Percentiles rank a stretch among this genome's conserved stretches.
Conservation (phyloP, 53 echinoderm and acorn worm species). For the Patiria pectinifera region DNA sequence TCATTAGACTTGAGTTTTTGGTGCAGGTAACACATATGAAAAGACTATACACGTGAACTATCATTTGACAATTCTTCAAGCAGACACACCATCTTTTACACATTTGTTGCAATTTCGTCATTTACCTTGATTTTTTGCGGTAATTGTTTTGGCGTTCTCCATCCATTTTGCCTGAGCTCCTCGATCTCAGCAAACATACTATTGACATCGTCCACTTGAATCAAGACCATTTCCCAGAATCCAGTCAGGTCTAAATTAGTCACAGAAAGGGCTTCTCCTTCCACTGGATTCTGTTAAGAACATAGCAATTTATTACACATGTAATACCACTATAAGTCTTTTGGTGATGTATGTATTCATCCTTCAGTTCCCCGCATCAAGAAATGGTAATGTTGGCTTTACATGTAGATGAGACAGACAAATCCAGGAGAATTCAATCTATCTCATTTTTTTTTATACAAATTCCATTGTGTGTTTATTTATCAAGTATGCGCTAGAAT, state of each 20-base stretch:
- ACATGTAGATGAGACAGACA: too few relatives aligned
- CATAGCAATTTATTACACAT: not conserved
- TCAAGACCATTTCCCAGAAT: conserved; percentile 99
- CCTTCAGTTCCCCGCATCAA: not conserved
- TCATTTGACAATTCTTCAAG: too few relatives aligned
- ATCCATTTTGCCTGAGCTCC: conserved; percentile 81
- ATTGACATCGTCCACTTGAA: conserved; percentile 97
- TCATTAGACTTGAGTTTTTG: too few relatives aligned
- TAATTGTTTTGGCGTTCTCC: conserved; percentile 76
- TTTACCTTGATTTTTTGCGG: conserved; percentile 56
- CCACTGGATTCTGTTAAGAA: conserved; percentile 36
- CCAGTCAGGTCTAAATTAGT: conserved; percentile 85
- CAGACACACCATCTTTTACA: too few relatives aligned
- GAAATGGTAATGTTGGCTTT: too few relatives aligned
- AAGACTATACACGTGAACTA: too few relatives aligned
- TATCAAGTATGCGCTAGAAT: too few relatives aligned
- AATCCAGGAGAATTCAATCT: too few relatives aligned
- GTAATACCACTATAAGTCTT: not conserved
- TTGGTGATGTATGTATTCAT: not conserved
- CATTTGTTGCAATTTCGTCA: not conserved
- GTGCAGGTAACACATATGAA: too few relatives aligned
- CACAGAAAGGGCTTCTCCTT: conserved; percentile 43
- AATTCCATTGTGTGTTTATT: too few relatives aligned
- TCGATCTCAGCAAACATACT: conserved; percentile 93
- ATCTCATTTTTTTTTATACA: too few relatives aligned